phyloP scores from a whole-genome alignment of 2,797 vertebrate genomes.

The Sciurus carolinensis region DNA sequence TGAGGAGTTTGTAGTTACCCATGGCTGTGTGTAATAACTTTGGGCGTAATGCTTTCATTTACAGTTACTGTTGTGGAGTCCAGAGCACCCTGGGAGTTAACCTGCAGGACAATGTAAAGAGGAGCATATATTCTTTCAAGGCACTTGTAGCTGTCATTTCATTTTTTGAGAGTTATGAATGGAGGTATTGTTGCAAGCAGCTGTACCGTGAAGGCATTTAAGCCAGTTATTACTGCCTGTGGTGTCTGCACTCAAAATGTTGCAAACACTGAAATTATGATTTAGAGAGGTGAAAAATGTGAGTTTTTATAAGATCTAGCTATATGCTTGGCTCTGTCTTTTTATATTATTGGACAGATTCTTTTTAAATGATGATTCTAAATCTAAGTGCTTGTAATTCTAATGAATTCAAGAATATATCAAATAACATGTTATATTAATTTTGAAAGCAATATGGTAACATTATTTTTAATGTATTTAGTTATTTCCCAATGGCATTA shows the following conservation, averaged over 20 bases:
- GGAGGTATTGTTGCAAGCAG: slow-evolving; percentile 83
- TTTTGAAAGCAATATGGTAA: slow-evolving; percentile 64
- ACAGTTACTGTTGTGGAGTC: slow-evolving; percentile 35
- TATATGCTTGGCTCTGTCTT: slow-evolving; percentile 70
- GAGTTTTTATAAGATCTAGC: slow-evolving; percentile 64
- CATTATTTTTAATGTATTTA: slow-evolving; percentile 66
- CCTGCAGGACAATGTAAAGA: slow-evolving; percentile 71
- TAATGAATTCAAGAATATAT: slow-evolving; percentile 55
- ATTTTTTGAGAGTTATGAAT: slow-evolving; percentile 83
- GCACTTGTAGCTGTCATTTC: slow-evolving; percentile 79
- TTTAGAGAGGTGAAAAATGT: slow-evolving; percentile 80
- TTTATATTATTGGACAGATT: slow-evolving; percentile 61
- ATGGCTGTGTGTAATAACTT: not conserved
- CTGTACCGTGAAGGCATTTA: slow-evolving; percentile 83
- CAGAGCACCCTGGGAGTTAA: slow-evolving; percentile 72
- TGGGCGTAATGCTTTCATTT: slow-evolving; percentile 62
- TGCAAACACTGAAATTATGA: slow-evolving; percentile 81
- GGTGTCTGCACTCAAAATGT: slow-evolving; percentile 81
- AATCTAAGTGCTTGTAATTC: slow-evolving; percentile 62
- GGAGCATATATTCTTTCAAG: slow-evolving; percentile 74
- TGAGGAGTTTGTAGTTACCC: not conserved
- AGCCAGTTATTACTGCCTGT: slow-evolving; percentile 83
- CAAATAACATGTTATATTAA: not conserved
- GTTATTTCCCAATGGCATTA: slow-evolving; percentile 28
- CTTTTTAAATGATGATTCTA: slow-evolving; percentile 44